Conservation (phyloP, 2,113 vertebrate genomes). For the Tachysurus vachellii region DNA sequence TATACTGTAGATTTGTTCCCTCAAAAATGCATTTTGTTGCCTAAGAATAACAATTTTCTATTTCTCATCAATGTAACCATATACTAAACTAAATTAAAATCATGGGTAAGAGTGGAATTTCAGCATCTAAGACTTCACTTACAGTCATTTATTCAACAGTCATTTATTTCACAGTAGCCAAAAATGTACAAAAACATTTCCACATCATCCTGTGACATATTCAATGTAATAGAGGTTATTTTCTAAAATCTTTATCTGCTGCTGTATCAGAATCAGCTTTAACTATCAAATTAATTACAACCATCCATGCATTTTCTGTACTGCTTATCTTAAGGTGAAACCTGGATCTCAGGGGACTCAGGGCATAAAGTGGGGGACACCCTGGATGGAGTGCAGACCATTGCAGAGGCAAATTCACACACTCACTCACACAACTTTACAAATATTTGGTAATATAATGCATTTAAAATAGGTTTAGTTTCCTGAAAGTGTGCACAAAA, state of each 20-base stretch:
- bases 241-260: neutral
- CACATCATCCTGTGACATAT: neutral
- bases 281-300: neutral
- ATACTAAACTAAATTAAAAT: neutral
- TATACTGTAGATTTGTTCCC: neutral
- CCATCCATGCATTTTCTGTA: neutral
- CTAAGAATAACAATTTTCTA: no score
- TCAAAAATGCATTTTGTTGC: neutral
- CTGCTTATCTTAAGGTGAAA: no score
- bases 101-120: neutral
- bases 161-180: neutral
- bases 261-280: neutral
- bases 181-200: no score
- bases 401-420: no score
- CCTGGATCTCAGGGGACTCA: no score
- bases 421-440: neutral
- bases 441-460: neutral
- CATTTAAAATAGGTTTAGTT: neutral
- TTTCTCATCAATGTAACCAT: neutral
- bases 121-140: neutral
- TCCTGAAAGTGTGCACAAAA: neutral
- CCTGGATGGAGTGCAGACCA: no score
- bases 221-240: neutral
- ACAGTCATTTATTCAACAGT: neutral
- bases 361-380: no score